Conservation (phyloP, 2,888 invertebrate genomes). For the Pterobdella sp. region DNA sequence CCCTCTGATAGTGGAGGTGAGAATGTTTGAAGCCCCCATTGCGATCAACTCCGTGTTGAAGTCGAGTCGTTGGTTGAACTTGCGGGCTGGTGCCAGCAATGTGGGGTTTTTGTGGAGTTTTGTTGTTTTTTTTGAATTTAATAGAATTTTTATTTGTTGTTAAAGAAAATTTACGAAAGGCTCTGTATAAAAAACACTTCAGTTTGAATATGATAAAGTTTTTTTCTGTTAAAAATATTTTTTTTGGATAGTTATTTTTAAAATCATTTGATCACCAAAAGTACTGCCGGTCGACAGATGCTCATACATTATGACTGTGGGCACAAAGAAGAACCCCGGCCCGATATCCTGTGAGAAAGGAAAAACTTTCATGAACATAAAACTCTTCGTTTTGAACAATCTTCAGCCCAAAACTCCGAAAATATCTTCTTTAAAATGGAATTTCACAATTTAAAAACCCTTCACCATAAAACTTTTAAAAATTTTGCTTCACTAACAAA, state of each 20-base stretch:
- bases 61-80: conserved; percentile 26
- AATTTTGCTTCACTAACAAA: no score
- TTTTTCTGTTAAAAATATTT: no score
- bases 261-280: conserved; percentile 5
- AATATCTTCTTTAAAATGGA: neutral
- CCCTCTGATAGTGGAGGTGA: conserved; percentile 25
- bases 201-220: no score
- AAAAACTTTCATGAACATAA: no score
- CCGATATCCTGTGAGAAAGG: conserved; percentile 27
- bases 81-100: no score
- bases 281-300: conserved; percentile 24
- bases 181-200: no score
- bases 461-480: neutral
- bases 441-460: conserved; percentile 2
- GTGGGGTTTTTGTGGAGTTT: no score
- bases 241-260: neutral
- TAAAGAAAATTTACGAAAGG: no score
- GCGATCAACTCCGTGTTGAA: conserved; percentile 30
- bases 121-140: no score
- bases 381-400: no score
- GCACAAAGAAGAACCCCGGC: conserved; percentile 30
- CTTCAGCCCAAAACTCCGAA: neutral
- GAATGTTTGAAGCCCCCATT: conserved; percentile 27
- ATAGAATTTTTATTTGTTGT: no score
- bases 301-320: conserved; percentile 27